phyloP scores from a whole-genome alignment of 2,888 invertebrate species.

The Nemoura dubitans region DNA sequence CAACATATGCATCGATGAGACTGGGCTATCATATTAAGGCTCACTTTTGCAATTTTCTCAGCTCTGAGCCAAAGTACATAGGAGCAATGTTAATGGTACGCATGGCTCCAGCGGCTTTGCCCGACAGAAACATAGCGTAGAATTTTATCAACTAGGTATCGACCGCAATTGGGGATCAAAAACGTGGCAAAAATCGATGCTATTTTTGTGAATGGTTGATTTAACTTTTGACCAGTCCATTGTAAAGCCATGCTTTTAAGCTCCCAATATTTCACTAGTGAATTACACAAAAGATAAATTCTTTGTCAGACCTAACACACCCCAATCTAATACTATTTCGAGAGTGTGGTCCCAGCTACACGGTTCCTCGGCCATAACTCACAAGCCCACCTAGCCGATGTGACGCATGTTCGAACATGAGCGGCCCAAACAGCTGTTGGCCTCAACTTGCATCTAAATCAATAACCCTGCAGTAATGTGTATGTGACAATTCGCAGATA shows the following conservation, averaged over 20 bases:
- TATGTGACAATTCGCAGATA: background rate
- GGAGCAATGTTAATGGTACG: background rate
- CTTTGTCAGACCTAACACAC: background rate
- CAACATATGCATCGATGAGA: background rate
- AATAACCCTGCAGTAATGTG: background rate
- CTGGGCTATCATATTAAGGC: background rate
- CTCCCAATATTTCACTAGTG: background rate
- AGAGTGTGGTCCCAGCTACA: background rate
- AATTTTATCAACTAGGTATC: background rate
- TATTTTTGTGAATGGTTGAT: background rate
- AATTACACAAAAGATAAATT: background rate
- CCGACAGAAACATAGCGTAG: too few relatives aligned
- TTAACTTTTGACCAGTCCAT: background rate
- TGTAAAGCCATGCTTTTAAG: background rate
- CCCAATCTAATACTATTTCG: too few relatives aligned
- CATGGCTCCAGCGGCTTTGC: background rate
- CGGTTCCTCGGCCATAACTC: background rate
- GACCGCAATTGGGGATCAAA: too few relatives aligned
- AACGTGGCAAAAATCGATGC: background rate
- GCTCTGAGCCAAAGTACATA: too few relatives aligned
- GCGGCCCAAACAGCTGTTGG: background rate
- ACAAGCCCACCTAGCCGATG: background rate
- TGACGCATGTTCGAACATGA: background rate
- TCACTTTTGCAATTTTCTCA: too few relatives aligned
- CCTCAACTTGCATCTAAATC: background rate